Evolutionary conservation across 1,140 invertebrate species (phyloP), one percentile per base, ranked within the genome.

Genomic region (Drosophila neocordata): DNA sequence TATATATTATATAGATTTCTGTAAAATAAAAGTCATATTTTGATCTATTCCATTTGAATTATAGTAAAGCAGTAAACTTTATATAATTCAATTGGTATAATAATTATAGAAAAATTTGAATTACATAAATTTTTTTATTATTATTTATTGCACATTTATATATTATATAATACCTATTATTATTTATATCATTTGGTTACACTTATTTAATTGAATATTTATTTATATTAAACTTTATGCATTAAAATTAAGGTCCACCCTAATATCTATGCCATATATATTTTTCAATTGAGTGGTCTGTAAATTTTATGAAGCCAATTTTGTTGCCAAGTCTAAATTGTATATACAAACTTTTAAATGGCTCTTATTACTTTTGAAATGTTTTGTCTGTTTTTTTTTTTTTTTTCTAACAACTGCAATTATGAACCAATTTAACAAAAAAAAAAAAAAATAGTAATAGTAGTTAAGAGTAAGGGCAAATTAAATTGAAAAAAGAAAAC

Each of bases 291-390:
- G 15, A 20, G 41, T 11, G 41, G 41, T 9, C 18, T 20, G 9
- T n/a, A 3, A 15, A 9, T 20, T 48, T 48, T 18, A 48, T 48
- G 41, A 8, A 18, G 9, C 5, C 41, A 48, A 48, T 48, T 48
- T 48, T 0, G 41, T 48, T 48, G 15, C 8, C 41, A 9, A 48
- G 41, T 48, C 15, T 8, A 18, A 18, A 48, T 48, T 48, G 15
- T 44, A 48, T 48, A 20, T 9, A 48, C 15, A 48, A 20, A 48
- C 41, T 20, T 48, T 48, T 48, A 48, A 48, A 48, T 48, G 41
- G 15, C 41, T 20, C 41, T 20, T 48, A 48, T 48, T 48, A 48
- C n/a, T 20, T 48, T 48, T 48, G 8, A 48, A 48, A 20, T 20
- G 8, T 44, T 44, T 44, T 15, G 13, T 44, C 15, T 15, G 13